A percentile compares a stretch with the other conserved stretches of the same genome.
Conservation (phyloP, 2,113 vertebrate species). For the Poeciliopsis prolifica region DNA sequence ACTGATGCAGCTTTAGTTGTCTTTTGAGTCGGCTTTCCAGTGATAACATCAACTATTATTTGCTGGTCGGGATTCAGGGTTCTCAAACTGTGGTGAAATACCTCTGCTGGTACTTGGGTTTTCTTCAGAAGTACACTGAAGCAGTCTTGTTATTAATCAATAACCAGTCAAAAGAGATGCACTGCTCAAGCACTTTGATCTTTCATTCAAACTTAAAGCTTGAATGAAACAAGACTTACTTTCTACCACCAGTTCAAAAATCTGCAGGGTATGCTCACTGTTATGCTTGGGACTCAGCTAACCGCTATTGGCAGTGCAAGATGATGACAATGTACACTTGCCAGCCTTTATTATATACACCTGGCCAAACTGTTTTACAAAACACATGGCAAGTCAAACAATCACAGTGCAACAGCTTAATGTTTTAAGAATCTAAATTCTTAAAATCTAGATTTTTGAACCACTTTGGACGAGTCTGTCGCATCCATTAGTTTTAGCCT, state of each 20-base stretch:
- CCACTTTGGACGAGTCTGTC: too few species aligned
- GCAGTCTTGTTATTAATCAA: too few species aligned
- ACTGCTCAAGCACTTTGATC: too few species aligned
- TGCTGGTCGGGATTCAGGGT: slow-evolving; percentile 4
- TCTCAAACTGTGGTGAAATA: background rate
- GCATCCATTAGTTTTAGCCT: too few species aligned
- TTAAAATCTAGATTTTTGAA: too few species aligned
- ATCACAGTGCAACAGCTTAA: background rate
- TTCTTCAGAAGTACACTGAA: background rate
- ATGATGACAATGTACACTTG: background rate
- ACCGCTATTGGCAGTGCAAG: background rate
- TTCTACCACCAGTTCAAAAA: too few species aligned
- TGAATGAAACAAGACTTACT: too few species aligned
- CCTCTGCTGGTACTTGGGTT: background rate
- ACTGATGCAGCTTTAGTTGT: slow-evolving; percentile 25
- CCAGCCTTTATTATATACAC: background rate
- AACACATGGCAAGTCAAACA: background rate
- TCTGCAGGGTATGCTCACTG: background rate
- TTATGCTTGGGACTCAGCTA: background rate
- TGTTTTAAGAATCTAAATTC: too few species aligned
- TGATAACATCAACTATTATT: slow-evolving; percentile 40
- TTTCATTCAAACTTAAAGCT: background rate
- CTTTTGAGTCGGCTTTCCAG: slow-evolving; percentile 34
- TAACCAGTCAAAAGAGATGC: too few species aligned
- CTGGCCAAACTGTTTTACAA: background rate